Evolutionary conservation across 1,140 invertebrate genomes (phyloP), one percentile per base, ranked within the genome.

Genomic region (Drosophila kepulauana): DNA sequence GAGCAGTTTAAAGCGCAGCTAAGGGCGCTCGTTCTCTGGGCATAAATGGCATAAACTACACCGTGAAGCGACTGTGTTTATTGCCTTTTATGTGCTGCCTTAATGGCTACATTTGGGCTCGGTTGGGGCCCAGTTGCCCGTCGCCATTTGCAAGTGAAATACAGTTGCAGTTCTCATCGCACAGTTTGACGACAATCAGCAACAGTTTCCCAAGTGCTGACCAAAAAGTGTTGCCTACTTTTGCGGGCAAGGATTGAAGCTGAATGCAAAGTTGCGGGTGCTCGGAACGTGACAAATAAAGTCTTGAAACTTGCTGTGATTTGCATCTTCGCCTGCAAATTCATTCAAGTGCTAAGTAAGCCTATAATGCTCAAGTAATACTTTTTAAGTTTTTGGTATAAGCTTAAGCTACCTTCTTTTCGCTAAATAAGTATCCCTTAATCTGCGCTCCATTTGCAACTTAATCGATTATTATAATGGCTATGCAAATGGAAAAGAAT

Each of bases 1-100:
- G 74, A 54, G 49, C 59, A 69, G 80, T 57, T 87, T 80, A 70
- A 82, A 87, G 80, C 67, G 84, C 84, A 64, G 38, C 72, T 71
- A 73, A 71, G 62, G 70, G 62, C 61, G 68, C 52, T 62, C 56
- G n/a, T 11, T 79, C 72, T 71, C 30, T 30, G 45, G 59, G 3
- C 20, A 25, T 46, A 87, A 87, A 82, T 87, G 84, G 79, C 80
- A 87, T 87, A 87, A 87, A 87, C 77, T 80, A 82, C 72, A 35
- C 80, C 68, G 62, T 54, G 64, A 84, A 78, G 73, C 77, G 69
- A 73, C 68, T 67, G 77, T 82, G 84, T 89, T 88, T 88, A 88
- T 88, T 84, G 84, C 84, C 82, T 88, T 88, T 81, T 78, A 89
- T 89, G 85, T 80, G 84, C 62, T 38, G 67, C 62, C 65, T 61